Percentiles rank a stretch among this genome's conserved stretches.
phyloP scores from a whole-genome alignment of 2,888 invertebrate species.

The Pecten maximus region DNA sequence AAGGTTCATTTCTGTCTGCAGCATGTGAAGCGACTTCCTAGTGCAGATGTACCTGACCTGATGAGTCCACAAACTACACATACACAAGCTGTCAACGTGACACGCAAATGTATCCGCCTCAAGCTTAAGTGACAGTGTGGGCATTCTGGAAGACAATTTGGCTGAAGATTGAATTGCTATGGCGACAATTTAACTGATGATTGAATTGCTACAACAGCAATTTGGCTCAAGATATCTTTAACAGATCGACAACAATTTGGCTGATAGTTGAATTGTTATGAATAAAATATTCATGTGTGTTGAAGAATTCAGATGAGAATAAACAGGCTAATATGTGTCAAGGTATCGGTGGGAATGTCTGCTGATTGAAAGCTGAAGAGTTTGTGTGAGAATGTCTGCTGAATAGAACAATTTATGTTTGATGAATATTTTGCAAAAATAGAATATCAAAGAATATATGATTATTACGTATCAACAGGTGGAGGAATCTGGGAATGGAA shows the following conservation, averaged over 20 bases:
- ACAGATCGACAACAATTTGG: no score
- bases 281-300: neutral
- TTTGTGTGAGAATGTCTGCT: neutral
- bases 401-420: neutral
- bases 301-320: no score
- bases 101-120: conserved; percentile 65
- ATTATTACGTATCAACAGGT: no score
- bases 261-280: no score
- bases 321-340: neutral
- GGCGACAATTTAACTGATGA: no score
- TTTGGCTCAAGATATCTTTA: no score
- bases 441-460: neutral
- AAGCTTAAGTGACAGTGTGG: conserved; percentile 56
- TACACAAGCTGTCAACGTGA: conserved; percentile 55
- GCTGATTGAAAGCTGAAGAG: no score
- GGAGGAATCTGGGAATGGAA: no score
- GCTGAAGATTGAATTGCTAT: no score
- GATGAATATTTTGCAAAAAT: neutral
- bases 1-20: conserved; percentile 51
- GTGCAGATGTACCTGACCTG: conserved; percentile 78
- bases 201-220: no score
- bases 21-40: conserved; percentile 71
- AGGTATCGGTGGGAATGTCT: neutral
- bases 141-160: neutral
- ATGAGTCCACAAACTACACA: conserved; percentile 75